A percentile compares a stretch with the other conserved stretches of the same genome.
Evolutionary conservation across 1,140 invertebrate genomes (phyloP).

Genomic region (Pogonognathellus flavescens): DNA sequence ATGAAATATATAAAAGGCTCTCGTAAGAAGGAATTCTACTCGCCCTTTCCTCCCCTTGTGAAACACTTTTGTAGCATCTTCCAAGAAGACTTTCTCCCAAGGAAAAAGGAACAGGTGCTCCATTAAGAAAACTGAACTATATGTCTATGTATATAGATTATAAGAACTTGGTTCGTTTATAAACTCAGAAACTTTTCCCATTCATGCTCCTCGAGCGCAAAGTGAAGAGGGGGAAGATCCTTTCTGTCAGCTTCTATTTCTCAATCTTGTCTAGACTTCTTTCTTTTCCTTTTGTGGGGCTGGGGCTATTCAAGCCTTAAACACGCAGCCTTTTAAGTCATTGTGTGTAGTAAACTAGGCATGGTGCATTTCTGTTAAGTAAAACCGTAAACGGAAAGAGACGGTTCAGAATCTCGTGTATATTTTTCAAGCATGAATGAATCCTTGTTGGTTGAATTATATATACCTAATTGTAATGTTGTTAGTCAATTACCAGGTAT

Average conservation of each 20-base stretch:
- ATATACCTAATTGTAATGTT: no score
- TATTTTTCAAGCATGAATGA: no score
- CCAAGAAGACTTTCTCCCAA: constrained; percentile 54
- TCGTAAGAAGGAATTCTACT: constrained; percentile 39
- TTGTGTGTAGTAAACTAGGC: no score
- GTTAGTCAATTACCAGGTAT: no score
- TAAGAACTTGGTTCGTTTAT: background rate
- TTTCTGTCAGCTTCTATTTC: constrained; percentile 46
- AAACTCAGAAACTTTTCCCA: constrained; percentile 32
- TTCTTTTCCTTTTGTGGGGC: constrained; percentile 17
- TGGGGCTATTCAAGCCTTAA: no score
- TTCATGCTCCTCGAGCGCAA: constrained; percentile 18
- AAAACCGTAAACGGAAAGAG: no score
- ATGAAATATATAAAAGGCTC: constrained; percentile 20
- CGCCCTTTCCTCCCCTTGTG: constrained; percentile 54
- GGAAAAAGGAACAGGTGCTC: constrained; percentile 40
- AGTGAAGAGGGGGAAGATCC: constrained; percentile 41
- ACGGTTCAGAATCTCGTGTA: no score
- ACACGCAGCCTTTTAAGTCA: no score
- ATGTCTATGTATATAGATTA: background rate
- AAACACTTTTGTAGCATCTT: constrained; percentile 30
- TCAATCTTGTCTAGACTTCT: constrained; percentile 46
- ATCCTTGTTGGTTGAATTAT: no score
- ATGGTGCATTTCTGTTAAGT: no score
- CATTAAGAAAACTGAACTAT: constrained; percentile 19